phyloP scores from a whole-genome alignment of 2,797 vertebrate species.

The Triplophysa yarkandensis region DNA sequence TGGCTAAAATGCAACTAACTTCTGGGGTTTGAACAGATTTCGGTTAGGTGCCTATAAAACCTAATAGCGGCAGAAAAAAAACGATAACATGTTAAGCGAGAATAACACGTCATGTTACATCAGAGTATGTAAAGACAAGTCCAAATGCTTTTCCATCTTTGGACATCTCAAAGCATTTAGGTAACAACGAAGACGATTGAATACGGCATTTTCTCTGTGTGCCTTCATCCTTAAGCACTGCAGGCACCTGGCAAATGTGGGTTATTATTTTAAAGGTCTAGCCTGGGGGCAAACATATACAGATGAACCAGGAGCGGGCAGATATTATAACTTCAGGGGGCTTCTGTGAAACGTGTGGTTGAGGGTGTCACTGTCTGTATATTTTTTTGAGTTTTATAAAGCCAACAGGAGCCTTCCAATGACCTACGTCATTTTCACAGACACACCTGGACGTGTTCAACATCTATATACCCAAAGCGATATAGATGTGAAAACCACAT shows the following conservation, averaged over 20 bases:
- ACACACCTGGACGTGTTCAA: slow-evolving; percentile 32
- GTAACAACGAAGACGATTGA: slow-evolving; percentile 5
- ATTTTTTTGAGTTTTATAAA: background rate
- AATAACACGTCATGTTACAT: slow-evolving; percentile 38
- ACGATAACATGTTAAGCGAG: slow-evolving; percentile 33
- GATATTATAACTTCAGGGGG: slow-evolving; percentile 41
- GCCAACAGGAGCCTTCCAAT: slow-evolving; percentile 34
- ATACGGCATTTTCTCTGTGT: slow-evolving; percentile 16
- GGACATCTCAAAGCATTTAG: slow-evolving; percentile 19
- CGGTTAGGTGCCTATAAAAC: too few relatives aligned
- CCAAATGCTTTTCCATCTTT: slow-evolving; percentile 12
- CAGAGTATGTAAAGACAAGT: slow-evolving; percentile 22
- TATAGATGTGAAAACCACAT: slow-evolving; percentile 26
- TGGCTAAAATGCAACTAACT: too few relatives aligned
- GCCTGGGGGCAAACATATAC: slow-evolving; percentile 31
- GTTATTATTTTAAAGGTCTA: slow-evolving; percentile 27
- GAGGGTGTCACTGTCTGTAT: background rate
- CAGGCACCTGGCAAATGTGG: slow-evolving; percentile 38
- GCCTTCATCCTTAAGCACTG: slow-evolving; percentile 25
- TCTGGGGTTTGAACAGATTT: too few relatives aligned
- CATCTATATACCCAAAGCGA: slow-evolving; percentile 23
- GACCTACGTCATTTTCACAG: slow-evolving; percentile 69
- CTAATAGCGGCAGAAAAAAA: slow-evolving; percentile 23
- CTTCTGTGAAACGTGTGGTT: slow-evolving; percentile 9
- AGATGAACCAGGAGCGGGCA: slow-evolving; percentile 37